Evolutionary conservation across 2,888 invertebrate species (phyloP).

Genomic region (Melanotus villosus): DNA sequence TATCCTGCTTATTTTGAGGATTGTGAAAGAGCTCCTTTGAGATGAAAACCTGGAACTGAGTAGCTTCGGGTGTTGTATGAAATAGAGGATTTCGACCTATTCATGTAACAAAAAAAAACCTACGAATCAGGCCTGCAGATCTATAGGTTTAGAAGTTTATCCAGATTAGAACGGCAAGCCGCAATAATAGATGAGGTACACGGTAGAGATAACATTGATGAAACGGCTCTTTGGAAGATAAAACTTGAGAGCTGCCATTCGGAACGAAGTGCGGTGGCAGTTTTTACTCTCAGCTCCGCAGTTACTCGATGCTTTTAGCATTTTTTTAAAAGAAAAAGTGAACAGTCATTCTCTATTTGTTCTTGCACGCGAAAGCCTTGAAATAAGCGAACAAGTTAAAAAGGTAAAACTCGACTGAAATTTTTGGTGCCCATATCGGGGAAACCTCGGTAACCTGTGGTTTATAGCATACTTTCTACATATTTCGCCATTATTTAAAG

Average conservation of each 20-base stretch:
- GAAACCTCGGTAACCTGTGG: not conserved
- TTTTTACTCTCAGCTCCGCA: constrained; percentile 36
- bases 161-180: constrained; percentile 48
- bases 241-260: constrained; percentile 50
- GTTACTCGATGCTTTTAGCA: constrained; percentile 31
- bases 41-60: constrained; percentile 20
- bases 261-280: constrained; percentile 40
- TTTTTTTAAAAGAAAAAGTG: constrained; percentile 26
- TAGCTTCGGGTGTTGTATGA: constrained; percentile 21
- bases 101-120: constrained; percentile 25
- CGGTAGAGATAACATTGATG: constrained; percentile 54
- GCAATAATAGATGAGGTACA: constrained; percentile 55
- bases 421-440: not conserved
- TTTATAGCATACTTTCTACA: no score
- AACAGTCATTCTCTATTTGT: constrained; percentile 25
- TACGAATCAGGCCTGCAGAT: constrained; percentile 24
- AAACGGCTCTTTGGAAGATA: constrained; percentile 54
- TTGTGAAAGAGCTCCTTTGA: constrained; percentile 23
- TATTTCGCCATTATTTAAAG: no score
- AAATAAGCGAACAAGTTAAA: not conserved
- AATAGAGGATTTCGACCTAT: constrained; percentile 26
- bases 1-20: constrained; percentile 26
- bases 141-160: constrained; percentile 42
- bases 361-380: constrained; percentile 18
- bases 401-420: not conserved